Evolutionary conservation across 2,113 vertebrate genomes (phyloP), one percentile per base, ranked within the genome.

Genomic region (Dipodomys ordii): DNA sequence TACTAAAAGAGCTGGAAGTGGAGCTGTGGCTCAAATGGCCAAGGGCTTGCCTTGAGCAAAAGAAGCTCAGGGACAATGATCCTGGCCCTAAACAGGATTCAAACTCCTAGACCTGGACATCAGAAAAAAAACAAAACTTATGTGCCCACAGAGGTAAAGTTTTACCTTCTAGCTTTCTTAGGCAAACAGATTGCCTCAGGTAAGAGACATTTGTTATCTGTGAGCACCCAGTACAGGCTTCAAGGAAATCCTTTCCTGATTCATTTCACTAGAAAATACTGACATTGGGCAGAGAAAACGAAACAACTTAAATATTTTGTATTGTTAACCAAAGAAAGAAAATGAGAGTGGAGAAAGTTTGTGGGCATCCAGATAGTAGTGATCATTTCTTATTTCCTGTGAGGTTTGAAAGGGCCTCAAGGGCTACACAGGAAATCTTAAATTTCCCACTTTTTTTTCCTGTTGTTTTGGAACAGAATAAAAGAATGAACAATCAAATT

Each of bases 201-300:
- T 49, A 73, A 76, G 92, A 93, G 57, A 22, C 3, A 32, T 73
- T 76, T 15, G 9, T 62, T 93, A 30, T 62, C 44, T 78, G 39
- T 90, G 74, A 69, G 65, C 78, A 84, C 6, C 39, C 8, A 44
- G 46, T 28, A 73, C 23, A 11, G 77, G 27, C 46, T 85, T 83
- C 28, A 82, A 88, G 39, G 32, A 82, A 88, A 90, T 67, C 57
- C 11, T 71, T 86, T 90, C 72, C 35, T n/a, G 13, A 82, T 92
- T 93, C 39, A 83, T 82, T 95, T 93, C 78, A 81, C 81, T 64
- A 92, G 83, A 92, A 82, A 81, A 92, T 39, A 64, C 22, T 92
- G 69, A 22, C 11, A 57, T 65, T 8, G 15, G 12, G n/a, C 86
- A 68, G 90, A 92, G 76, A 91, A 94, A 95, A 84, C 77, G 22